phyloP scores from a whole-genome alignment of 2,797 vertebrate genomes.

The Manis javanica region DNA sequence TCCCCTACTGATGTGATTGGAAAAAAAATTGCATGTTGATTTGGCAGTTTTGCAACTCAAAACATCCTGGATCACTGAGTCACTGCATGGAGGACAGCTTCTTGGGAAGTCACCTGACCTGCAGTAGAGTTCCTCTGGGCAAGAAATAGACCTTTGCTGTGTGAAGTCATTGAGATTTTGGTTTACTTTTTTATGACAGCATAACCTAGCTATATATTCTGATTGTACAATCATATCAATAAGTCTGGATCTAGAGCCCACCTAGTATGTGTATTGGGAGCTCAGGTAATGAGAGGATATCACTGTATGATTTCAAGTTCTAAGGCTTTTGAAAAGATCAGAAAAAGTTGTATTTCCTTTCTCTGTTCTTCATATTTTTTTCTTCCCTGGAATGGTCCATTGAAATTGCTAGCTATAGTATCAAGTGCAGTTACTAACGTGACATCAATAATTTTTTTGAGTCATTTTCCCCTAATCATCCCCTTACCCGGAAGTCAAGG shows the following conservation, averaged over 20 bases:
- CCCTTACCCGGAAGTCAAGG: slow-evolving; percentile 22
- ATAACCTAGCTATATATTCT: not conserved
- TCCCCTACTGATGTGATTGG: not conserved
- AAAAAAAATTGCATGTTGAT: not conserved
- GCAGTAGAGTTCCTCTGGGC: not conserved
- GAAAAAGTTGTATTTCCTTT: not conserved
- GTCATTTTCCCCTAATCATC: slow-evolving; percentile 43
- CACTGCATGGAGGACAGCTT: not conserved
- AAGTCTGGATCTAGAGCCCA: not conserved
- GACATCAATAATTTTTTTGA: slow-evolving; percentile 8
- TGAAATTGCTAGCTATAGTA: not conserved
- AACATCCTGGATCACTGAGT: not conserved
- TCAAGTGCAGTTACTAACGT: slow-evolving; percentile 9
- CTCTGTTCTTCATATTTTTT: slow-evolving; percentile 1
- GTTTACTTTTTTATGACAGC: not conserved
- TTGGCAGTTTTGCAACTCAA: not conserved
- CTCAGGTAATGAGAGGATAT: not conserved
- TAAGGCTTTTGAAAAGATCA: slow-evolving; percentile 15
- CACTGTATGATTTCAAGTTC: not conserved
- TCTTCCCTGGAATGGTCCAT: not conserved
- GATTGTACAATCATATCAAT: not conserved
- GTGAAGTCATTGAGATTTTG: not conserved
- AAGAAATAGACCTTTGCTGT: not conserved
- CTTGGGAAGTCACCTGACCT: not conserved
- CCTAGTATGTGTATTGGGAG: not conserved